Evolutionary conservation across 2,113 vertebrate genomes (phyloP), one percentile per base, ranked within the genome.

Genomic region (Orcinus orca): DNA sequence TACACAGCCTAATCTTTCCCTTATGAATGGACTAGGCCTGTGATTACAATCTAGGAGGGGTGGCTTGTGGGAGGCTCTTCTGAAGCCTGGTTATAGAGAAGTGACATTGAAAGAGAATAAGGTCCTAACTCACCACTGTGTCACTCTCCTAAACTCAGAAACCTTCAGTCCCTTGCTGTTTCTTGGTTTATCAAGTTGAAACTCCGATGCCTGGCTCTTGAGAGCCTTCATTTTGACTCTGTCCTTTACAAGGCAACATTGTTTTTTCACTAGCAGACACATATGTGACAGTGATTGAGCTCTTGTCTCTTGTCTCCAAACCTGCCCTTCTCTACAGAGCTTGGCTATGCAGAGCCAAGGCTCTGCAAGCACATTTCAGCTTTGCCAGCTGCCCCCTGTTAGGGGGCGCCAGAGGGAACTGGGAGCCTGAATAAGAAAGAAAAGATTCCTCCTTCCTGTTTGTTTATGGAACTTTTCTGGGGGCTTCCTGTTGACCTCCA

Each of bases 371-470:
- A 9, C 13, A 1, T 31, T 26, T 74, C n/a, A 1, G n/a, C 47
- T 47, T 86, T 17, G 55, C 83, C 80, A 47, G 84, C 62, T 65
- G 67, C 31, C 88, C 60, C 53, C 96, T 83, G 55, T 67, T 84
- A 97, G 95, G 96, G 95, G 96, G 97, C 89, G 94, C 96, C 62
- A 80, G 38, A 95, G 94, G 25, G 60, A 65, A 33, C 44, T 53
- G 80, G 68, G 38, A 65, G 41, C 63, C 36, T 79, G 6, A 8
- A 9, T 25, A 23, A 25, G 79, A 13, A 7, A 25, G n/a, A 55
- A 8, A 9, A n/a, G 74, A 8, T 9, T 70, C 11, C 94, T 97
- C 92, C 94, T 97, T 97, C 97, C 97, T 97, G 92, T 92, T 82
- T 85, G 26, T 65, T 36, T 38, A 3, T 79, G 36, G 80, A 82